phyloP scores from a whole-genome alignment of 1,140 invertebrate species.

The Cataglyphis hispanica region DNA sequence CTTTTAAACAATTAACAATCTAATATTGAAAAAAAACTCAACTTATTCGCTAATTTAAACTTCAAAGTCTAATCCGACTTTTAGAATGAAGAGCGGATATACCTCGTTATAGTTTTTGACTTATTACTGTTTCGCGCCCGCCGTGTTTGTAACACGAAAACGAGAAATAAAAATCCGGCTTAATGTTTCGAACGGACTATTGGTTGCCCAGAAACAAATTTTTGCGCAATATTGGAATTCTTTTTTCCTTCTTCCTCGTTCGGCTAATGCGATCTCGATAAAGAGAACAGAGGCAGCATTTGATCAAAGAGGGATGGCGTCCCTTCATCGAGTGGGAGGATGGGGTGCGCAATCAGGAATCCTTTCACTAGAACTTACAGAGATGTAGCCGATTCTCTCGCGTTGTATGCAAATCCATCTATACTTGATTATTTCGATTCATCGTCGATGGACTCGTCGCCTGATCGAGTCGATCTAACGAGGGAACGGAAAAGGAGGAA shows the following conservation, averaged over 20 bases:
- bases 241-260: conserved; percentile 51
- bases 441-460: conserved; percentile 53
- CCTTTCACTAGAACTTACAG: conserved; percentile 77
- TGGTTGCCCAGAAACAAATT: conserved; percentile 53
- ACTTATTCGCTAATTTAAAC: conserved; percentile 43
- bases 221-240: conserved; percentile 63
- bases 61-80: conserved; percentile 53
- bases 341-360: conserved; percentile 77
- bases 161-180: conserved; percentile 56
- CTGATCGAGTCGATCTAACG: conserved; percentile 54
- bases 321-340: conserved; percentile 51
- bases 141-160: conserved; percentile 38
- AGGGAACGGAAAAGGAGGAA: neutral
- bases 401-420: conserved; percentile 80
- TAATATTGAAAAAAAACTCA: neutral
- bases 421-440: conserved; percentile 76
- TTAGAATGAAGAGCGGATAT: conserved; percentile 35
- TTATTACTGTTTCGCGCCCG: conserved; percentile 55
- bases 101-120: conserved; percentile 56
- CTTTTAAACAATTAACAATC: neutral
- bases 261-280: conserved; percentile 63
- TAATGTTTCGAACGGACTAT: conserved; percentile 53
- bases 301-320: conserved; percentile 64
- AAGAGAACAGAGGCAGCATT: conserved; percentile 38
- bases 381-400: conserved; percentile 53